A percentile compares a stretch with the other conserved stretches of the same genome.
Evolutionary conservation across 2,797 vertebrate genomes (phyloP).

Genomic region (Chrysocyon brachyurus): DNA sequence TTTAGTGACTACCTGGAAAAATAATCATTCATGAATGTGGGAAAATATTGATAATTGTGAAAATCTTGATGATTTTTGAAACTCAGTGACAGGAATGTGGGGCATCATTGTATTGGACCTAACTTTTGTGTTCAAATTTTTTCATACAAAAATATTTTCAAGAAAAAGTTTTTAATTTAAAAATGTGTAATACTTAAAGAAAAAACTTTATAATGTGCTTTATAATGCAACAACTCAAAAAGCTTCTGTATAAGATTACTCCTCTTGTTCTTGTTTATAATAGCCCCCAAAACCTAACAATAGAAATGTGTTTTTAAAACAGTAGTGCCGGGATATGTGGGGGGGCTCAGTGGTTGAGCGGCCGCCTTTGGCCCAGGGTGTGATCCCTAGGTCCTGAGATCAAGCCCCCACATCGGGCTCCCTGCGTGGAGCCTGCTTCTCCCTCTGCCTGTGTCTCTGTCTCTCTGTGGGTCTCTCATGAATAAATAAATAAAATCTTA

Average conservation of each 20-base stretch:
- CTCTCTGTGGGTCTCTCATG: too few species aligned
- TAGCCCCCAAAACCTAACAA: background rate
- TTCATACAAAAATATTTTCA: background rate
- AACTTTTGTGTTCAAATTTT: background rate
- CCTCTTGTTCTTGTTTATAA: background rate
- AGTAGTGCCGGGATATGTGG: background rate
- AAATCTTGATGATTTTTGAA: background rate
- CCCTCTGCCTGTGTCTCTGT: too few species aligned
- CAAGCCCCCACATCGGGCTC: too few species aligned
- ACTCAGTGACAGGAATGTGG: background rate
- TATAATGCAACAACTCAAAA: background rate
- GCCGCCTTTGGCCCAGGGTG: too few species aligned
- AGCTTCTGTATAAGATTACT: background rate
- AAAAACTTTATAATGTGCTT: background rate
- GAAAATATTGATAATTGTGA: background rate
- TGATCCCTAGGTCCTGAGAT: too few species aligned
- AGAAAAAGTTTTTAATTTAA: background rate
- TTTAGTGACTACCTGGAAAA: background rate
- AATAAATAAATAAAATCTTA: too few species aligned
- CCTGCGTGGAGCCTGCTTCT: too few species aligned
- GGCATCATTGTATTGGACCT: background rate
- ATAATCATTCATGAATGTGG: background rate
- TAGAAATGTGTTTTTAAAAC: background rate
- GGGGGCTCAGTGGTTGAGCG: too few species aligned
- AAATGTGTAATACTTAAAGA: background rate